Conservation (phyloP, 2,113 vertebrate genomes). For the Daubentonia madagascariensis region DNA sequence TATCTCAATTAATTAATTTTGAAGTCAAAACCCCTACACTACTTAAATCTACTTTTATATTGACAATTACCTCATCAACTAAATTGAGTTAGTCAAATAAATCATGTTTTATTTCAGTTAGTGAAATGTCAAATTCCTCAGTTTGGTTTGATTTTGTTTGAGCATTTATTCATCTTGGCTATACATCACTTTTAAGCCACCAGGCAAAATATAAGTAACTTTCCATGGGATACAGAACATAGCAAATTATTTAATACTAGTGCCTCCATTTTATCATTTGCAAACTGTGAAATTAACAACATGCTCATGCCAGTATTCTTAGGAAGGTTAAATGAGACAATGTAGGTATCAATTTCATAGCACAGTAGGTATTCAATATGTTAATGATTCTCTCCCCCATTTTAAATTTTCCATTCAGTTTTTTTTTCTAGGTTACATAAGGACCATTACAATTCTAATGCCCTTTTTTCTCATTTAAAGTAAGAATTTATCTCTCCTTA, state of each 20-base stretch:
- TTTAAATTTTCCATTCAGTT: not conserved
- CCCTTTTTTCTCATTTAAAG: not conserved
- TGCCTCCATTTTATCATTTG: not conserved
- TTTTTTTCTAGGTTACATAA: not conserved
- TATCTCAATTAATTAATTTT: not conserved
- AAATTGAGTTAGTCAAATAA: not conserved
- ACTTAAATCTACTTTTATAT: not conserved
- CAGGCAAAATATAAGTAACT: not conserved
- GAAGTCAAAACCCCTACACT: not conserved
- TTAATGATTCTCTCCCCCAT: not conserved
- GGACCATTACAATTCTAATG: not conserved
- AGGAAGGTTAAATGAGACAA: not conserved
- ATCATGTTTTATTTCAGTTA: not conserved
- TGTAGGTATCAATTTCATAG: not conserved
- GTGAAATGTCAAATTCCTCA: not conserved
- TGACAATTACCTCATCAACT: not conserved
- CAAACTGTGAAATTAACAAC: constrained; percentile 1
- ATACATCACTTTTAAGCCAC: not conserved
- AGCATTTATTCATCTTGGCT: not conserved
- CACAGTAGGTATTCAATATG: not conserved
- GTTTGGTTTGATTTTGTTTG: not conserved
- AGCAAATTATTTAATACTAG: not conserved
- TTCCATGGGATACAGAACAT: not conserved
- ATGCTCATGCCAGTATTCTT: not conserved
- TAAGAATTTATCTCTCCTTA: not conserved